These are phyloP conservation scores for Pipra filicauda DNA, from an alignment of 2,113 vertebrate species.

Conservation along the genomic window DNA sequence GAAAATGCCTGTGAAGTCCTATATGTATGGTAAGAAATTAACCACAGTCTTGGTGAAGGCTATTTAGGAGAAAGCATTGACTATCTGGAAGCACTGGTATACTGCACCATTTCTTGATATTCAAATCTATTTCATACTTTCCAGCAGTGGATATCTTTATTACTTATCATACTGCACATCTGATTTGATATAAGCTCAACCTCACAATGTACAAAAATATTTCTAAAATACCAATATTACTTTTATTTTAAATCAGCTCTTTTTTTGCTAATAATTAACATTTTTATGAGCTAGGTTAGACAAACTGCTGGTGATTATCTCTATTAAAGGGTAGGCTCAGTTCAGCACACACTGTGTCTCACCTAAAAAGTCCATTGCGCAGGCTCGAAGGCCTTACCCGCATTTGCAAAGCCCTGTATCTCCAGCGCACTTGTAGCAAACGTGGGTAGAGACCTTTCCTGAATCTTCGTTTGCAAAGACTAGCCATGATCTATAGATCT, in stretches of 20 bases:
- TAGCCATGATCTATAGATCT: no score
- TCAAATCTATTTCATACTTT: background rate
- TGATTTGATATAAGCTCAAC: background rate
- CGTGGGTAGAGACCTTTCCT: no score
- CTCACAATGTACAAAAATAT: background rate
- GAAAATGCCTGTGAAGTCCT: background rate
- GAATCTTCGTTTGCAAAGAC: no score
- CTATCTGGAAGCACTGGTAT: background rate
- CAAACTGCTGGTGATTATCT: background rate
- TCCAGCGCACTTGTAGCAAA: no score
- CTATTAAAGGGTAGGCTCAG: no score
- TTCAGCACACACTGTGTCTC: no score
- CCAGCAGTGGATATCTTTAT: background rate
- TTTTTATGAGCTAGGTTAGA: background rate
- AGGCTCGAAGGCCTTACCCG: no score
- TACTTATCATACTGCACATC: background rate
- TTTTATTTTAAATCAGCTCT: background rate
- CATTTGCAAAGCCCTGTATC: no score
- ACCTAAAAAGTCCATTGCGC: no score
- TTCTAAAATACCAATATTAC: background rate
- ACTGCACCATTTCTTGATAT: background rate
- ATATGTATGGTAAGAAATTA: background rate
- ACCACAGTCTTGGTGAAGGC: background rate
- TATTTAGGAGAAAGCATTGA: background rate
- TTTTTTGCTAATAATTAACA: background rate